Conservation (phyloP, 2,113 vertebrate genomes). For the Malurus cyaneus region DNA sequence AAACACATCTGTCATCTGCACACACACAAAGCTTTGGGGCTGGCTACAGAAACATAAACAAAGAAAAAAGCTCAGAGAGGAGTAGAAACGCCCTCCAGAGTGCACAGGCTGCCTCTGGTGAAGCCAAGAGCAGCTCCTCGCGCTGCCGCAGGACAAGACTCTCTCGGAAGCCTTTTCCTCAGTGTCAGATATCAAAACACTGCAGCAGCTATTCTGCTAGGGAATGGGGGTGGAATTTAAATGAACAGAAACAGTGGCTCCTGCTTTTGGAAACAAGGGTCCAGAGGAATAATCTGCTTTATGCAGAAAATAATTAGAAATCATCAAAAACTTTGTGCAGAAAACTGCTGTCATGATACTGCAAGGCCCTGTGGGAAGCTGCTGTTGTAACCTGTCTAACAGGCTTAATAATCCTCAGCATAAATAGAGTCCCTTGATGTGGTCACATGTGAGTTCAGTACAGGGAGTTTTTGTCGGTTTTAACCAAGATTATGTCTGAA, state of each 20-base stretch:
- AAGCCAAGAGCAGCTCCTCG: neutral
- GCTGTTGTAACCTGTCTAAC: neutral
- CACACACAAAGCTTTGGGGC: neutral
- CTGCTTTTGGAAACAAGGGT: neutral
- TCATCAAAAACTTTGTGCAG: neutral
- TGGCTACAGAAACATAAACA: neutral
- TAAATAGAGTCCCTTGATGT: constrained; percentile 23
- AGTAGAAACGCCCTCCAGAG: neutral
- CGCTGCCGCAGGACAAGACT: neutral
- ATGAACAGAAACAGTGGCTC: neutral
- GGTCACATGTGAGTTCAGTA: constrained; percentile 32
- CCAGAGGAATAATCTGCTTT: neutral
- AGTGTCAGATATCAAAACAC: neutral
- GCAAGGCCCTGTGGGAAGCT: neutral
- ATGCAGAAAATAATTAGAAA: neutral
- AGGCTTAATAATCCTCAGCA: neutral
- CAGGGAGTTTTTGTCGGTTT: constrained; percentile 5
- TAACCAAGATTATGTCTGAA: constrained; percentile 20
- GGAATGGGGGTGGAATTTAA: neutral
- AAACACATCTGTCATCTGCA: constrained; percentile 13
- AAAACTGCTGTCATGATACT: neutral
- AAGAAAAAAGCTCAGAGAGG: neutral
- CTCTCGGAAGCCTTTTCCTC: neutral
- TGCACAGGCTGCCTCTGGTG: neutral
- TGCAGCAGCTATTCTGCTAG: neutral